Conservation (phyloP, 2,113 vertebrate genomes). For the Halichoerus grypus region DNA sequence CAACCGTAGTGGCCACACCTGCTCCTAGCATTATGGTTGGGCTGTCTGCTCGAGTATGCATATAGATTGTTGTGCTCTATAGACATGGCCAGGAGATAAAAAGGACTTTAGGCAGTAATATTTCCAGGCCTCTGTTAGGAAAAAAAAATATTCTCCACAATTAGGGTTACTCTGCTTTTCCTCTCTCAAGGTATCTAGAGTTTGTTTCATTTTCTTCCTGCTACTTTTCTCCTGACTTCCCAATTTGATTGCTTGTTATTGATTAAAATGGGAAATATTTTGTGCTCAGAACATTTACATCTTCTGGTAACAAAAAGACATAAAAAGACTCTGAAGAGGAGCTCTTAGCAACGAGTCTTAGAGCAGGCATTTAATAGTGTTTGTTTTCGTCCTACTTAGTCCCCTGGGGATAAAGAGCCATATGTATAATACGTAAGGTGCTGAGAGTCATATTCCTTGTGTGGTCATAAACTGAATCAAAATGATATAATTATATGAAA, state of each 20-base stretch:
- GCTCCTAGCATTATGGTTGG: background rate
- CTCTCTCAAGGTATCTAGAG: background rate
- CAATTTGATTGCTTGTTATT: conserved; percentile 22
- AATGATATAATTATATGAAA: conserved; percentile 59
- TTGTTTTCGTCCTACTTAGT: conserved; percentile 3
- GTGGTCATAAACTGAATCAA: conserved; percentile 57
- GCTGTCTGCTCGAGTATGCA: background rate
- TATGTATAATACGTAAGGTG: background rate
- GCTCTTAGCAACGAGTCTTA: background rate
- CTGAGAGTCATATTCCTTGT: background rate
- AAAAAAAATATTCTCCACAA: background rate
- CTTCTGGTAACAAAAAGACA: conserved; percentile 46
- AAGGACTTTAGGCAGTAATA: background rate
- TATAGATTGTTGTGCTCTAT: background rate
- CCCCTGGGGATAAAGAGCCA: conserved; percentile 34
- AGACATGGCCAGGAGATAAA: background rate
- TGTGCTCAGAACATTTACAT: background rate
- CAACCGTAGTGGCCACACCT: background rate
- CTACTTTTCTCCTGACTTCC: conserved; percentile 5
- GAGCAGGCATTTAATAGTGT: background rate
- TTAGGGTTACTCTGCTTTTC: background rate
- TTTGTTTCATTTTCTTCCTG: conserved; percentile 44
- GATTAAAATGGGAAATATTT: conserved; percentile 50
- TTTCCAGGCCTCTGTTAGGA: background rate
- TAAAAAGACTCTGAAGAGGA: conserved; percentile 10